phyloP scores from a whole-genome alignment of 2,113 vertebrate genomes.

The Brachyhypopomus gauderio region DNA sequence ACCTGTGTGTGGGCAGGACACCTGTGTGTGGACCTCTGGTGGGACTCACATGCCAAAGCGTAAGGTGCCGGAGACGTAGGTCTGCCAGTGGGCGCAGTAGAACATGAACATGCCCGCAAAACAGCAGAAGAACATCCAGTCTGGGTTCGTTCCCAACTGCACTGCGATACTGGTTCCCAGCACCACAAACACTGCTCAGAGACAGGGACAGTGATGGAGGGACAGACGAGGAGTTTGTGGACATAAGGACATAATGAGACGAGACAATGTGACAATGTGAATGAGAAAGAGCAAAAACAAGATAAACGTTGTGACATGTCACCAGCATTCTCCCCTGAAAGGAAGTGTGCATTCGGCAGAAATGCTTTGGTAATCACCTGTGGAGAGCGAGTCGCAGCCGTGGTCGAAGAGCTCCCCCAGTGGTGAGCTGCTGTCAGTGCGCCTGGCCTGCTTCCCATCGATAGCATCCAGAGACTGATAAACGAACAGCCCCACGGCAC shows the following conservation, averaged over 20 bases:
- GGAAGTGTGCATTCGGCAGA: too few species aligned
- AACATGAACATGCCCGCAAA: slow-evolving; percentile 99
- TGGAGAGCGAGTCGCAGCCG: slow-evolving; percentile 96
- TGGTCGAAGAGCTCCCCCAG: slow-evolving; percentile 98
- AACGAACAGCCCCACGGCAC: slow-evolving; percentile 92
- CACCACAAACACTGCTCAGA: slow-evolving; percentile 90
- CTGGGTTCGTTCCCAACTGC: slow-evolving; percentile 95
- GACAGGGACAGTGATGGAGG: slow-evolving; percentile 51
- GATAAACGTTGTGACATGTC: too few species aligned
- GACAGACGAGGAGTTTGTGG: background rate
- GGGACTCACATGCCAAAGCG: slow-evolving; percentile 97
- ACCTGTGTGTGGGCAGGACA: background rate
- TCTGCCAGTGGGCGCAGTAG: slow-evolving; percentile 99
- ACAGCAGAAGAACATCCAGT: slow-evolving; percentile 99
- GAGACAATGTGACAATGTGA: too few species aligned
- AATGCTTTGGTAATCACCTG: slow-evolving; percentile 73
- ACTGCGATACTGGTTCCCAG: slow-evolving; percentile 96
- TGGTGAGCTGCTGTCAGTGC: slow-evolving; percentile 95
- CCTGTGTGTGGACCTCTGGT: background rate
- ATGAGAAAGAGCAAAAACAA: too few species aligned
- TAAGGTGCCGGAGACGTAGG: slow-evolving; percentile 94
- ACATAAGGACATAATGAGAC: background rate
- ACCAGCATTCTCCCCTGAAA: too few species aligned
- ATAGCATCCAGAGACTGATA: slow-evolving; percentile 98
- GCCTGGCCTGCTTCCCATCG: slow-evolving; percentile 96